phyloP scores from a whole-genome alignment of 2,113 vertebrate species.

The Oreamnos americanus region DNA sequence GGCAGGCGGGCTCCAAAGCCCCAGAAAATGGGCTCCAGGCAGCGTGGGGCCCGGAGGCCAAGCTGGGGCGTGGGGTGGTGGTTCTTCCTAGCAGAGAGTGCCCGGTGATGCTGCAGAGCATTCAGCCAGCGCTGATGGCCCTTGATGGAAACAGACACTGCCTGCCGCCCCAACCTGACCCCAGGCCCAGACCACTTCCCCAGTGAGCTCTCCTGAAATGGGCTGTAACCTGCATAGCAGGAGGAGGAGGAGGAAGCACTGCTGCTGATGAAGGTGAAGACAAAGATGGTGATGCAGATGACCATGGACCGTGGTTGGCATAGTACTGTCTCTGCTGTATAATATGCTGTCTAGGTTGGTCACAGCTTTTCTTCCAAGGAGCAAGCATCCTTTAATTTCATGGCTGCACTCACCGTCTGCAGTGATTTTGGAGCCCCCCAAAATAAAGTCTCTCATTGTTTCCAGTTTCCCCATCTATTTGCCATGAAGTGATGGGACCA shows the following conservation, averaged over 20 bases:
- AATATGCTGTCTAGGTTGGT: not conserved
- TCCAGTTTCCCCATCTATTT: not conserved
- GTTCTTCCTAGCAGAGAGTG: not conserved
- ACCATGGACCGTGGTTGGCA: not conserved
- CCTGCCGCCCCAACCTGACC: fast-evolving
- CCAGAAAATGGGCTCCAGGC: not conserved
- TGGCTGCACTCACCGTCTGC: not conserved
- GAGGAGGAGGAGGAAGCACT: not conserved
- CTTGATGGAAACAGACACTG: not conserved
- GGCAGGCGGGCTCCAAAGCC: not conserved
- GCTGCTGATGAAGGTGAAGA: not conserved
- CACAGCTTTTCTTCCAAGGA: not conserved
- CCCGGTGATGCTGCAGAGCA: not conserved
- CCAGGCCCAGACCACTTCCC: not conserved
- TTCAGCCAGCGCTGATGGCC: not conserved
- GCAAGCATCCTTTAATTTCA: not conserved
- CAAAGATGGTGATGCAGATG: not conserved
- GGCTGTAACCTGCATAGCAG: not conserved
- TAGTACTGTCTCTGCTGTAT: not conserved
- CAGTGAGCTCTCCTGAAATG: not conserved
- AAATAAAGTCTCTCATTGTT: not conserved
- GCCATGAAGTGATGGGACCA: not conserved
- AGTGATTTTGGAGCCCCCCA: not conserved
- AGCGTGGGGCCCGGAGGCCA: not conserved
- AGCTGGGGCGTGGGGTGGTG: fast-evolving